These are phyloP conservation scores for Melanotaenia trifasciata DNA, from an alignment of 2,797 vertebrate genomes.

Conservation along the genomic window DNA sequence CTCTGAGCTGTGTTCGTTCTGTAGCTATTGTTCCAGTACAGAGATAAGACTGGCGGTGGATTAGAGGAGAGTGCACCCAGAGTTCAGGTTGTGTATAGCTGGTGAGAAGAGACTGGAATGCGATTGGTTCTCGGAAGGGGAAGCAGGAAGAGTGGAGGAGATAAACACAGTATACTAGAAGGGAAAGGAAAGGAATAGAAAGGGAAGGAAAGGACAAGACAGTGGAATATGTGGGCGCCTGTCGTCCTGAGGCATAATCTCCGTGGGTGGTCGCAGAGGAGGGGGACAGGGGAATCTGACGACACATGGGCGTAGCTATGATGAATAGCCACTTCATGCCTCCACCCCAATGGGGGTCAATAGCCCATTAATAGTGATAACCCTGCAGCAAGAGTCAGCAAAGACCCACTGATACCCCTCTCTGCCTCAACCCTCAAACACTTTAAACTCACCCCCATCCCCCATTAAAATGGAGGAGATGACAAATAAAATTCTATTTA, in stretches of 20 bases:
- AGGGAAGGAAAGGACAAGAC: conserved; percentile 19
- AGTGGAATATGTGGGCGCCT: conserved; percentile 30
- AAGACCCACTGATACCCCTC: conserved; percentile 42
- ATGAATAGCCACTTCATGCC: conserved; percentile 79
- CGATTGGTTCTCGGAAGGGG: conserved; percentile 56
- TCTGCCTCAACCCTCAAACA: conserved; percentile 50
- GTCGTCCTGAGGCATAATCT: conserved; percentile 52
- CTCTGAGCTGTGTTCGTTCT: conserved; percentile 64
- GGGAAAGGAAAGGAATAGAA: conserved; percentile 8
- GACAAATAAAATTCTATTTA: conserved; percentile 38
- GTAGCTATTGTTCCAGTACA: conserved; percentile 74
- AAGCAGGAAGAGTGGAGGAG: conserved; percentile 37
- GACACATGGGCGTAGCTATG: conserved; percentile 73
- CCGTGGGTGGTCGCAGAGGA: conserved; percentile 57
- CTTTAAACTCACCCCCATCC: conserved; percentile 21
- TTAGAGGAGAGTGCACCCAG: conserved; percentile 80
- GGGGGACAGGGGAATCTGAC: conserved; percentile 26
- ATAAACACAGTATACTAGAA: conserved; percentile 30
- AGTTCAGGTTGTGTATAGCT: conserved; percentile 75
- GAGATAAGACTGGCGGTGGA: conserved; percentile 76
- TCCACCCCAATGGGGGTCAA: conserved; percentile 75
- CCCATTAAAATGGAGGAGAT: conserved; percentile 19
- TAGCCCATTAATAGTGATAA: conserved; percentile 79
- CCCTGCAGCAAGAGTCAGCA: conserved; percentile 66
- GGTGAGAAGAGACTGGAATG: conserved; percentile 42